These are phyloP conservation scores for Agelas oroides DNA, from an alignment of 37 sponge, comb jelly and placozoan species.

Conservation along the genomic window DNA sequence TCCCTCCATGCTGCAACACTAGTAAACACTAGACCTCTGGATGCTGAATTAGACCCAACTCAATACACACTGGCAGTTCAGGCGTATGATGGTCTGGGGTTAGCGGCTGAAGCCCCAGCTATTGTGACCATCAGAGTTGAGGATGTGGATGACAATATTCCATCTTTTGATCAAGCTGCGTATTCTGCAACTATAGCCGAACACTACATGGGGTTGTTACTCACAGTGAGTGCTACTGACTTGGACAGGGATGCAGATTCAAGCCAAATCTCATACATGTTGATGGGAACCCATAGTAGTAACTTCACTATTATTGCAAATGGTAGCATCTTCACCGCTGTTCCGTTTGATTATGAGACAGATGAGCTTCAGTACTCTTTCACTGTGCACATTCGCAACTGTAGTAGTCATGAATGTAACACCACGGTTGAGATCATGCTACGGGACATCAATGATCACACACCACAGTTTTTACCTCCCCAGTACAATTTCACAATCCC, in stretches of 20 bases:
- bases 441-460: conserved; percentile 55
- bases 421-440: conserved; percentile 27
- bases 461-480: conserved; percentile 26
- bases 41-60: conserved; percentile 57
- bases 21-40: conserved; percentile 55
- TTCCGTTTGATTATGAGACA: conserved; percentile 58
- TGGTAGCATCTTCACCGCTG: conserved; percentile 40
- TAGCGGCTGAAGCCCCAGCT: conserved; percentile 11
- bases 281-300: conserved; percentile 11
- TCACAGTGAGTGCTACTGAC: conserved; percentile 25
- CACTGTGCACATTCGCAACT: conserved; percentile 20
- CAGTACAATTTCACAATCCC: conserved; percentile 17
- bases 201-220: conserved; percentile 41
- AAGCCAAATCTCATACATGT: conserved; percentile 1
- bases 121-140: conserved; percentile 20
- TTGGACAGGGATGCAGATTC: conserved; percentile 37
- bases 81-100: conserved; percentile 37
- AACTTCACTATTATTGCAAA: conserved; percentile 25
- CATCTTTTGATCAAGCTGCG: conserved; percentile 11
- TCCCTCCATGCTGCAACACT: conserved; percentile 4
- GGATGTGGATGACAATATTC: conserved; percentile 51
- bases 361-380: conserved; percentile 18
- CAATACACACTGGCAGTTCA: conserved; percentile 31
- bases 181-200: conserved; percentile 27
- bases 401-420: conserved; percentile 23